Conservation (phyloP, 1,140 invertebrate genomes). For the Caenorhabditis brenneri region DNA sequence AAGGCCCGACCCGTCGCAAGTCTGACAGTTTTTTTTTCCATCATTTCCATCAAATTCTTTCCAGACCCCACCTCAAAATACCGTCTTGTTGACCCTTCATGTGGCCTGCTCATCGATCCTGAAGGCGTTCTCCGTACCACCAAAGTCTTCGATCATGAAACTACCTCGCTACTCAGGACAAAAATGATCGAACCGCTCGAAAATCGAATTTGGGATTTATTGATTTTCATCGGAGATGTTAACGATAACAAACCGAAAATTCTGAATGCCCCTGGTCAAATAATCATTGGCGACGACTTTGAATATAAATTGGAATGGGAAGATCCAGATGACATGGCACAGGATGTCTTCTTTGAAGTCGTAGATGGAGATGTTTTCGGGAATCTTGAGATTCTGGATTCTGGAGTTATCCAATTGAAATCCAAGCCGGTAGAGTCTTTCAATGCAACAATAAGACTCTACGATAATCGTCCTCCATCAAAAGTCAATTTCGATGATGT, state of each 20-base stretch:
- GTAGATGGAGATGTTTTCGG: background rate
- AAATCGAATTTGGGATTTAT: background rate
- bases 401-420: background rate
- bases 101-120: background rate
- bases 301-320: background rate
- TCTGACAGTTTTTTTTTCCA: no score
- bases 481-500: slow-evolving; percentile 10
- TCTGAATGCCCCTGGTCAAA: background rate
- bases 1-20: no score
- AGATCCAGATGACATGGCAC: background rate
- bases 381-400: background rate
- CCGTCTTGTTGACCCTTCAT: background rate
- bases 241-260: background rate
- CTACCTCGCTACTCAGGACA: background rate
- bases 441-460: background rate
- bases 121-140: background rate
- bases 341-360: background rate
- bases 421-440: background rate
- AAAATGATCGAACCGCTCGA: background rate
- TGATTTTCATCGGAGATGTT: background rate
- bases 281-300: background rate
- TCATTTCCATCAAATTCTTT: background rate
- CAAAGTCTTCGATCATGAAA: background rate
- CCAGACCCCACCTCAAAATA: background rate
- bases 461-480: background rate